Evolutionary conservation across 2,888 invertebrate species (phyloP), one percentile per base, ranked within the genome.

Genomic region (Cristatella mucedo): DNA sequence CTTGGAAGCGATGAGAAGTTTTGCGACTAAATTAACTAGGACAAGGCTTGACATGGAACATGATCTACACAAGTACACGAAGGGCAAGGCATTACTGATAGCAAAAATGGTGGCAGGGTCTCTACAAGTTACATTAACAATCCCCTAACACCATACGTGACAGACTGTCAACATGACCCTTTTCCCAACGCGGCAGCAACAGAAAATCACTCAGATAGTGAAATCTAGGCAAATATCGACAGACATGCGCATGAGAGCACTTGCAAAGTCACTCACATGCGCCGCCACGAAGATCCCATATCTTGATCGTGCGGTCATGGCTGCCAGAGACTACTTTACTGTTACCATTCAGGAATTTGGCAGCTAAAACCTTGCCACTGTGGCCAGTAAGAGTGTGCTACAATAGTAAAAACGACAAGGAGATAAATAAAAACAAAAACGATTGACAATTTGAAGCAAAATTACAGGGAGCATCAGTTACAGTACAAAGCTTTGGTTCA

Each of bases 291-390:
- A 95, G 75, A 70, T 99, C 97, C 95, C 95, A 99, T 59, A 95
- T 79, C 74, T 95, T 97, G 44, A 99, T 71, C 21, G 95, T 95
- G 49, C 95, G 76, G 70, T 97, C 97, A 71, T 91, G 83, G 68
- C 93, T 91, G 47, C 97, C 97, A 24, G 91, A 87, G 44, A 93
- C 89, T 43, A 93, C 86, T 73, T 85, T 86, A 46, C 78, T 76
- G 13, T 81, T 78, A 33, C 59, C 61, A 54, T 87, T 86, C 41
- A 86, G 82, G 51, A 93, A 77, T 48, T 61, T 64, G 24, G 93
- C 95, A 16, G 91, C 84, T 76, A 89, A 78, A 49, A 97, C 97
- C 73, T 95, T 95, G 40, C 82, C 89, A 57, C 86, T 84, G 71
- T 99, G 97, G 26, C 89, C 89, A 38, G 87, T 87, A 54, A 91